Evolutionary conservation across 2,797 vertebrate species (phyloP), one percentile per base, ranked within the genome.

Genomic region (Poliocrania exsul): DNA sequence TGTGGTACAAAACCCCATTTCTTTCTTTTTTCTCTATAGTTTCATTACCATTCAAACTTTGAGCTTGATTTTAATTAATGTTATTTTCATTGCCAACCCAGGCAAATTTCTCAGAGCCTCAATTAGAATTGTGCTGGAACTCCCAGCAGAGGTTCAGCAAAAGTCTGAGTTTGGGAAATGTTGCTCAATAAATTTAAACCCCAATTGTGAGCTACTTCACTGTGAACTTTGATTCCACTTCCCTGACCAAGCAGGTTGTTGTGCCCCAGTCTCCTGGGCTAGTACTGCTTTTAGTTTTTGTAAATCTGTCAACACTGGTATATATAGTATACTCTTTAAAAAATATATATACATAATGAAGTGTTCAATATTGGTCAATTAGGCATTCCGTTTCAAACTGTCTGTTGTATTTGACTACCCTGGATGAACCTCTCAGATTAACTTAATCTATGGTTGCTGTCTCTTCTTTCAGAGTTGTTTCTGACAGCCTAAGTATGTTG

Each of bases 361-460:
- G 10, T 42, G 16, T 62, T 85, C 4, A 2, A 5, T 50, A 6
- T 2, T 5, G 4, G 26, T 44, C 23, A 42, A 1, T 69, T 66
- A 82, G 15, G 9, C 7, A 35, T 78, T 72, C 29, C 19, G 8
- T 26, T 72, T 79, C 33, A 71, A 72, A 79, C 1, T 54, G 13
- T 33, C 28, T 69, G 31, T 49, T 70, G 40, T 72, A 12, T 91
- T 91, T 91, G 66, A 19, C 67, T 54, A 25, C 2, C 1, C 3
- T 37, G 66, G 70, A 47, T 40, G 23, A 50, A 65, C 11, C 47
- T 75, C 65, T 62, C 54, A 69, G 42, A 58, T 82, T 75, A 69
- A 92, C 81, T 95, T 83, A 74, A 67, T 92, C 54, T 58, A 3
- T 81, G n/a, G 81, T 93, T 88, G 71, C 73, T 84, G 5, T 69